A percentile compares a stretch with the other conserved stretches of the same genome.
phyloP scores from a whole-genome alignment of 2,888 invertebrate species.

The Idaea aversata region DNA sequence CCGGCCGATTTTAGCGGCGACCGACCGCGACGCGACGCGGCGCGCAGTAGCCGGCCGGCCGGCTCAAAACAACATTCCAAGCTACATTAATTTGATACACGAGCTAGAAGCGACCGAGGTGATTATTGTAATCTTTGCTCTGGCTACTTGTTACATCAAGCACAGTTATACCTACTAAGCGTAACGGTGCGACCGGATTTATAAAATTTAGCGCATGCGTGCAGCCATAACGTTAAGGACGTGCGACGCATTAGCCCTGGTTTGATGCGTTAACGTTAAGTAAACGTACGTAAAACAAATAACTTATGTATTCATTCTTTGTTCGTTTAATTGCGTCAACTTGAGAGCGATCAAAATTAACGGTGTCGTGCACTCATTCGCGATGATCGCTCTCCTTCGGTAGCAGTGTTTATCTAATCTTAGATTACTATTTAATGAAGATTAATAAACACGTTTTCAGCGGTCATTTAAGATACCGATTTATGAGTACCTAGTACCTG shows the following conservation, averaged over 20 bases:
- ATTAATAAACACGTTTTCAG: slow-evolving; percentile 21
- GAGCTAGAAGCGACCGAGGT: slow-evolving; percentile 29
- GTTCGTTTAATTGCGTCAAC: slow-evolving; percentile 35
- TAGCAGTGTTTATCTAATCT: slow-evolving; percentile 40
- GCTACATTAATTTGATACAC: slow-evolving; percentile 30
- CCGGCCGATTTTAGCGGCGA: slow-evolving; percentile 21
- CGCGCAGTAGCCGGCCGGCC: slow-evolving; percentile 29
- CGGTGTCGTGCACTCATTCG: slow-evolving; percentile 27
- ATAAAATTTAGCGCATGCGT: slow-evolving; percentile 47
- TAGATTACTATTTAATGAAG: slow-evolving; percentile 20
- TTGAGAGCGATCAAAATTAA: slow-evolving; percentile 27
- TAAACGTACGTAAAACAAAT: slow-evolving; percentile 8
- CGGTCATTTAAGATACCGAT: slow-evolving; percentile 12
- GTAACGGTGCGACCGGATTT: slow-evolving; percentile 51
- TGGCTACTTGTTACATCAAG: slow-evolving; percentile 42
- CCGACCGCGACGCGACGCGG: slow-evolving; percentile 25
- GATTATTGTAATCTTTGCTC: slow-evolving; percentile 46
- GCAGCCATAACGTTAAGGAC: slow-evolving; percentile 31
- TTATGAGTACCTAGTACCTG: slow-evolving; percentile 30
- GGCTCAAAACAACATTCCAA: slow-evolving; percentile 24
- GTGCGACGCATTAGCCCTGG: slow-evolving; percentile 36
- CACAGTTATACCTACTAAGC: slow-evolving; percentile 33
- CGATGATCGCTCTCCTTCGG: slow-evolving; percentile 16
- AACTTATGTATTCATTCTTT: slow-evolving; percentile 33
- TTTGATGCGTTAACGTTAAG: slow-evolving; percentile 15